phyloP scores from a whole-genome alignment of 1,140 invertebrate species.

The Euura lappo region DNA sequence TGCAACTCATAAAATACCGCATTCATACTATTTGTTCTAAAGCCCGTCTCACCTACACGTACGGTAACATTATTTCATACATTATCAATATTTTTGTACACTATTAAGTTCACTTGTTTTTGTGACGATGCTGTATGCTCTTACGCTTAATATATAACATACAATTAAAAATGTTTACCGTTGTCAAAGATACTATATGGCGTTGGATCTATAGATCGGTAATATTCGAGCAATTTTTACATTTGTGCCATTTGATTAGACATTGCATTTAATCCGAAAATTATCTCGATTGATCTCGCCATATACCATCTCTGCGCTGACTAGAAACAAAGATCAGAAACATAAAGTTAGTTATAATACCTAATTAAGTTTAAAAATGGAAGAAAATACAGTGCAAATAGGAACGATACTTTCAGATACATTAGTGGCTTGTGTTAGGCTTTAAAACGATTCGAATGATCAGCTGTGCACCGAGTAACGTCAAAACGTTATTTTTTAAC shows the following conservation, averaged over 20 bases:
- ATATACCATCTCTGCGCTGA: not conserved
- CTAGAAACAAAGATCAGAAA: not conserved
- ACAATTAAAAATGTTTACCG: not conserved
- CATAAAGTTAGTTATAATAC: not conserved
- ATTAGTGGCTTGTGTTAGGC: not conserved
- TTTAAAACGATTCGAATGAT: not conserved
- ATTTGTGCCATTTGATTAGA: not conserved
- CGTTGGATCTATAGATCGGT: too few relatives aligned
- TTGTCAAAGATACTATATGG: not conserved
- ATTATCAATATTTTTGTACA: not conserved
- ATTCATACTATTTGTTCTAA: not conserved
- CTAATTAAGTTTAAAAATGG: not conserved
- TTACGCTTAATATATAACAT: not conserved
- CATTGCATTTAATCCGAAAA: not conserved
- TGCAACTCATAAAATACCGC: slow-evolving; percentile 6
- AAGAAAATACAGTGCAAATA: slow-evolving; percentile 1
- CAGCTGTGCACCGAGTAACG: not conserved
- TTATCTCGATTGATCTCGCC: not conserved
- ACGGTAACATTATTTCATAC: slow-evolving; percentile 11
- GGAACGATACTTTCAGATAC: not conserved
- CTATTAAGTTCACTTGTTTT: slow-evolving; percentile 7
- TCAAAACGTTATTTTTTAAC: too few relatives aligned
- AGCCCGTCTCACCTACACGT: not conserved
- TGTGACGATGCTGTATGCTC: not conserved
- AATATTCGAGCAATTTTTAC: not conserved